Conservation (phyloP, 1,140 invertebrate species). For the Cryptotermes secundus region DNA sequence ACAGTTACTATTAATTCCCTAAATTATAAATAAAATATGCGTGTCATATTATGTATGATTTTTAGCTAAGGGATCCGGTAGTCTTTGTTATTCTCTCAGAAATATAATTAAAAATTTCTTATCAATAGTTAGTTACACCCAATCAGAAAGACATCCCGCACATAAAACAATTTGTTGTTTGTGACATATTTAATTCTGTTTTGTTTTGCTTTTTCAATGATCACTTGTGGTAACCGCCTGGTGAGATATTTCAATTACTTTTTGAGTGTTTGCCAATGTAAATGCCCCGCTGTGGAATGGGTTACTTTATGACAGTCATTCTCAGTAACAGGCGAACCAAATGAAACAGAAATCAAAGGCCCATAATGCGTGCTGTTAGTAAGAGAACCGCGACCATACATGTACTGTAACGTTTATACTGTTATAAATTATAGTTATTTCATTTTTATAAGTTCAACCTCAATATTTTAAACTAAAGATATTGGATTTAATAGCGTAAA, state of each 20-base stretch:
- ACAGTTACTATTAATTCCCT: no score
- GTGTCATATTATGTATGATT: no score
- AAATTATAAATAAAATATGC: no score
- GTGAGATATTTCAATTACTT: not conserved
- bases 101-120: no score
- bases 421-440: not conserved
- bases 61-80: no score
- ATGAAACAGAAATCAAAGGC: not conserved
- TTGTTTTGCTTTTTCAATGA: no score
- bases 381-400: not conserved
- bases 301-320: not conserved
- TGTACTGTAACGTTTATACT: not conserved
- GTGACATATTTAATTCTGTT: not conserved
- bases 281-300: not conserved
- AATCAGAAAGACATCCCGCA: not conserved
- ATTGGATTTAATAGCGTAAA: no score
- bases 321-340: not conserved
- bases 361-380: not conserved
- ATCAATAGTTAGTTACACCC: no score
- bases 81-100: no score
- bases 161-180: not conserved
- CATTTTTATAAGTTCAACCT: no score
- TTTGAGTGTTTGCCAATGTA: slow-evolving; percentile 17
- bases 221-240: slow-evolving; percentile 13
- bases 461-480: no score